These are phyloP conservation scores for Dynastes tityus DNA, from an alignment of 2,888 invertebrate species.

Conservation along the genomic window DNA sequence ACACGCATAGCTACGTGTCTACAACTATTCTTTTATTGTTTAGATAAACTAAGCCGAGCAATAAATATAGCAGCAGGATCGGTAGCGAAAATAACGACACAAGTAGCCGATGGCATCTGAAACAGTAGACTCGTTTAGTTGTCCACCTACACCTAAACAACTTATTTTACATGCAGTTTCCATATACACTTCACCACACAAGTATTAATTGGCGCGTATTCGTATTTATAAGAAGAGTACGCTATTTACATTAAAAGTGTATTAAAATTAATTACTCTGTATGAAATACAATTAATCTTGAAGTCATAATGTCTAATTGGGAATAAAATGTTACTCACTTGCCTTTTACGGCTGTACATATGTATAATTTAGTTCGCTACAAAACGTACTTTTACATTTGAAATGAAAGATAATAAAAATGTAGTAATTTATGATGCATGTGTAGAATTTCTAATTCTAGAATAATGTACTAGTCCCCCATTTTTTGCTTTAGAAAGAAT, in stretches of 20 bases:
- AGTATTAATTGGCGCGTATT: constrained; percentile 43
- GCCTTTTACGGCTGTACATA: not conserved
- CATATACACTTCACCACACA: constrained; percentile 41
- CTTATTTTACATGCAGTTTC: constrained; percentile 53
- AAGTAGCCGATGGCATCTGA: constrained; percentile 53
- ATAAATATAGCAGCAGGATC: constrained; percentile 50
- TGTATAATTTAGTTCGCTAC: too few species aligned
- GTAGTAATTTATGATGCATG: too few species aligned
- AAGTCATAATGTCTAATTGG: constrained; percentile 6
- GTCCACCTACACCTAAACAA: constrained; percentile 58
- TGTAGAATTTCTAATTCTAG: too few species aligned
- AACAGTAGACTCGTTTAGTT: constrained; percentile 58
- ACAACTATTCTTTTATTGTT: constrained; percentile 36
- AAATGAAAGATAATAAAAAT: too few species aligned
- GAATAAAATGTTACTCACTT: not conserved
- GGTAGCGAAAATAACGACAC: constrained; percentile 51
- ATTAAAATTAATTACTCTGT: constrained; percentile 16
- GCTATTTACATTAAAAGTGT: not conserved
- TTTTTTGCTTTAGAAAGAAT: too few species aligned
- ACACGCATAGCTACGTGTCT: constrained; percentile 13
- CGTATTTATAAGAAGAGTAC: not conserved
- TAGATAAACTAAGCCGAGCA: constrained; percentile 37
- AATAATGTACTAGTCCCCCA: too few species aligned
- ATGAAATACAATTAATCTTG: not conserved
- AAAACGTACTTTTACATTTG: too few species aligned